These are phyloP conservation scores for Camponotus vicinus DNA, from an alignment of 1,140 invertebrate genomes.

Conservation along the genomic window DNA sequence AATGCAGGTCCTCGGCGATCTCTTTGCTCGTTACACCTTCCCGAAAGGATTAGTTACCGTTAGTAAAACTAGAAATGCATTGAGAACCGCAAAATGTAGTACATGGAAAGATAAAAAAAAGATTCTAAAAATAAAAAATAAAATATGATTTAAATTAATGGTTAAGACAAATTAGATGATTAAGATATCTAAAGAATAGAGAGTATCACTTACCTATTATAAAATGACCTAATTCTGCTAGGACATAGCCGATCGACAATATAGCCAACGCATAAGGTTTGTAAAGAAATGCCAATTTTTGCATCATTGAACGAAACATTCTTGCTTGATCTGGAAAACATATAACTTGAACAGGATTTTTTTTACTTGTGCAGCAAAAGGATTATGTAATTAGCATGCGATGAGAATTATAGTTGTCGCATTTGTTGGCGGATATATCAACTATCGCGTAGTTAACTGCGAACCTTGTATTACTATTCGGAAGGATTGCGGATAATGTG, in stretches of 20 bases:
- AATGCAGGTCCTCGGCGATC: slow-evolving; percentile 93
- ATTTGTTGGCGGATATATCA: slow-evolving; percentile 10
- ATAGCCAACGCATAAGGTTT: slow-evolving; percentile 92
- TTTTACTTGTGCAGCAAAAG: neutral
- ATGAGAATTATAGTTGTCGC: slow-evolving; percentile 32
- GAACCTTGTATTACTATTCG: slow-evolving; percentile 13
- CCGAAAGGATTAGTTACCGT: neutral
- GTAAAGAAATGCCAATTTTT: slow-evolving; percentile 90
- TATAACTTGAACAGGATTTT: neutral
- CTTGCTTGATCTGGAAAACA: slow-evolving; percentile 66
- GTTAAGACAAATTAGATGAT: neutral
- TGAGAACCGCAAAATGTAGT: neutral
- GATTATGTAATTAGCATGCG: slow-evolving; percentile 40
- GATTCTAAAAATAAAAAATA: neutral
- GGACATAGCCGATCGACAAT: slow-evolving; percentile 93
- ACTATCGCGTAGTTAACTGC: slow-evolving; percentile 13
- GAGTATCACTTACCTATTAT: slow-evolving; percentile 89
- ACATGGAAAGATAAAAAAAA: slow-evolving; percentile 13
- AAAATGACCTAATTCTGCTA: slow-evolving; percentile 95
- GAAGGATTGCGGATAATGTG: slow-evolving; percentile 24
- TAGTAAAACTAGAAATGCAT: neutral
- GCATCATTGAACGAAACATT: slow-evolving; percentile 82
- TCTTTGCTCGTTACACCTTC: slow-evolving; percentile 93
- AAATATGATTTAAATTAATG: neutral
- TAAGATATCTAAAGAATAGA: neutral